These are phyloP conservation scores for Lycocorax pyrrhopterus DNA, from an alignment of 2,113 vertebrate species.

Conservation along the genomic window DNA sequence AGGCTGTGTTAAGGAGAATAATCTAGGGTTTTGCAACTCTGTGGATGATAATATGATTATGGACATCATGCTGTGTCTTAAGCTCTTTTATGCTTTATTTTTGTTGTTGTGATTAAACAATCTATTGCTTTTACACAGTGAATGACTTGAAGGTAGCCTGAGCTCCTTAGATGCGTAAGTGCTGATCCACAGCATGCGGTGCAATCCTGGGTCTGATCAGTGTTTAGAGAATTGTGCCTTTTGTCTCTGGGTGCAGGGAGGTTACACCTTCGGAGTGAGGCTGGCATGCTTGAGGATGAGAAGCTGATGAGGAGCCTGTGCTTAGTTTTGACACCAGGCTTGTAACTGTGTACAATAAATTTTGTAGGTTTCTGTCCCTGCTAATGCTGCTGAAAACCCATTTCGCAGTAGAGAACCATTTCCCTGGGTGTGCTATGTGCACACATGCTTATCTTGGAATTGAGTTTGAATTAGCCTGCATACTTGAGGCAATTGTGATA, in stretches of 20 bases:
- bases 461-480: conserved; percentile 10
- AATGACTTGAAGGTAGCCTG: neutral
- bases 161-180: neutral
- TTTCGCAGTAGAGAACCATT: neutral
- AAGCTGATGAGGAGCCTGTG: neutral
- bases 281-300: neutral
- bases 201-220: neutral
- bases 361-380: neutral
- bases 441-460: conserved; percentile 5
- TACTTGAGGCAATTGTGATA: conserved; percentile 39
- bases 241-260: neutral
- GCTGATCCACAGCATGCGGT: neutral
- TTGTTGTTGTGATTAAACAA: neutral
- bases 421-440: neutral
- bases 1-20: neutral
- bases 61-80: neutral
- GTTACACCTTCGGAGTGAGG: neutral
- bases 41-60: neutral
- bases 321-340: neutral
- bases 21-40: neutral
- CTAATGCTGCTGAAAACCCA: neutral
- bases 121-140: neutral
- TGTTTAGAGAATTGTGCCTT: neutral
- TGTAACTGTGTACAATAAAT: neutral
- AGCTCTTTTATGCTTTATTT: neutral